Percentiles rank a stretch among this genome's conserved stretches.
phyloP scores from a whole-genome alignment of 1,140 invertebrate species.

The Atta cephalotes region DNA sequence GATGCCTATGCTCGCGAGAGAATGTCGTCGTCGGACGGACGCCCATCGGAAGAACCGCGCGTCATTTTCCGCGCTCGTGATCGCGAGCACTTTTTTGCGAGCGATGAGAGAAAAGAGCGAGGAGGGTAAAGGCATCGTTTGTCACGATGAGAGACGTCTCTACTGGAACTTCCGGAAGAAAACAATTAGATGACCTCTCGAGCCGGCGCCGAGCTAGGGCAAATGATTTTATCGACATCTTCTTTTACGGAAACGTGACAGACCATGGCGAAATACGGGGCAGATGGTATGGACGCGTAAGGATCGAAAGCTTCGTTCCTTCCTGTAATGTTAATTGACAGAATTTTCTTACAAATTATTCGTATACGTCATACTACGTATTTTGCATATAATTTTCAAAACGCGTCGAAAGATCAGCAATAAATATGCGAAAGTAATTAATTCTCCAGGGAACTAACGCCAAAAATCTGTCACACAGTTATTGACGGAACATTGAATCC shows the following conservation, averaged over 20 bases:
- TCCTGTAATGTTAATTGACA: neutral
- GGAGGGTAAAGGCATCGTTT: constrained; percentile 54
- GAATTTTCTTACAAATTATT: neutral
- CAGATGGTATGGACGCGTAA: constrained; percentile 67
- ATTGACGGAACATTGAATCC: no score
- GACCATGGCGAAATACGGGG: constrained; percentile 30
- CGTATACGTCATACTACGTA: neutral
- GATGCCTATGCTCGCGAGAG: constrained; percentile 36
- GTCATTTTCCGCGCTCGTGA: constrained; percentile 26
- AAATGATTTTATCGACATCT: constrained; percentile 72
- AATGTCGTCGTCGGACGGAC: neutral
- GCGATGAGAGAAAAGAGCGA: constrained; percentile 5
- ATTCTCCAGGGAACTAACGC: no score
- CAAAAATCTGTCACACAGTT: no score
- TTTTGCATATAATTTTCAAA: neutral
- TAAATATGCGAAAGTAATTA: neutral
- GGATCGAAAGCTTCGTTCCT: constrained; percentile 1
- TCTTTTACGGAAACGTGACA: constrained; percentile 7
- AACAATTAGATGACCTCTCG: constrained; percentile 74
- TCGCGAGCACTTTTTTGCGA: constrained; percentile 34
- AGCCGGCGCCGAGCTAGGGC: constrained; percentile 27
- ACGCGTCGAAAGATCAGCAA: neutral
- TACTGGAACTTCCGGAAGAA: constrained; percentile 47
- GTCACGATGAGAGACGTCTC: constrained; percentile 52
- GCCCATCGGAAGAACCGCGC: neutral